Evolutionary conservation across 2,797 vertebrate species (phyloP).

Genomic region (Pitangus sulphuratus): DNA sequence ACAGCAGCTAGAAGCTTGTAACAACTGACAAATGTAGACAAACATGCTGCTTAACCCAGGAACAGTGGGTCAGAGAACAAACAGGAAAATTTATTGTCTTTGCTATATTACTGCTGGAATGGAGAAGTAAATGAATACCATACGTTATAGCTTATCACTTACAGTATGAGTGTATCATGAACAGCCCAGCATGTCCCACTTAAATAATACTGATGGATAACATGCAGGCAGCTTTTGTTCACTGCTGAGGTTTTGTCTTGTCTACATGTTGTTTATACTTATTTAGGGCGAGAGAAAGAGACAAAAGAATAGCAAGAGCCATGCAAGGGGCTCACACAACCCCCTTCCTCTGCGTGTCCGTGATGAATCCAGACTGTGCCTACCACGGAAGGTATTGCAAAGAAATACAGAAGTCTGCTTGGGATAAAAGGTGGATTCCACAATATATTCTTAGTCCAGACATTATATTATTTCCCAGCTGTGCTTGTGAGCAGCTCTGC

Average conservation of each 20-base stretch:
- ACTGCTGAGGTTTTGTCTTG: constrained; percentile 66
- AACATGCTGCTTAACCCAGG: constrained; percentile 80
- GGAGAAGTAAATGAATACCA: constrained; percentile 74
- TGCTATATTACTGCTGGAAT: constrained; percentile 73
- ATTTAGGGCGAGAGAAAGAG: not conserved
- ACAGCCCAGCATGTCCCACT: constrained; percentile 64
- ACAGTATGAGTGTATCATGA: constrained; percentile 64
- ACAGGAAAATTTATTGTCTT: constrained; percentile 80
- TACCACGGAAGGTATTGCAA: not conserved
- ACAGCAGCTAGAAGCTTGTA: constrained; percentile 78
- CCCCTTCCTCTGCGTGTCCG: not conserved
- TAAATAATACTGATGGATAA: constrained; percentile 74
- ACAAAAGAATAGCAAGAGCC: constrained; percentile 32
- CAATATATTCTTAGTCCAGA: constrained; percentile 14
- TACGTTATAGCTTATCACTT: constrained; percentile 74
- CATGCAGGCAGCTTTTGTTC: constrained; percentile 68
- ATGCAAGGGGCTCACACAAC: not conserved
- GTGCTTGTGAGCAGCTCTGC: not conserved
- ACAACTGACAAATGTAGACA: constrained; percentile 80
- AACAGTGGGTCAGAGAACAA: constrained; percentile 80
- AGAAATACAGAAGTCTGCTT: constrained; percentile 21
- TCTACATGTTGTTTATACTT: constrained; percentile 44
- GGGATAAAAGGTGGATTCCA: constrained; percentile 39
- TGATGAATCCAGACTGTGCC: not conserved
- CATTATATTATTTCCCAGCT: constrained; percentile 34